Base-by-base conservation (phyloP, 2,888 invertebrate species). In the Netelia melanura region DNA sequence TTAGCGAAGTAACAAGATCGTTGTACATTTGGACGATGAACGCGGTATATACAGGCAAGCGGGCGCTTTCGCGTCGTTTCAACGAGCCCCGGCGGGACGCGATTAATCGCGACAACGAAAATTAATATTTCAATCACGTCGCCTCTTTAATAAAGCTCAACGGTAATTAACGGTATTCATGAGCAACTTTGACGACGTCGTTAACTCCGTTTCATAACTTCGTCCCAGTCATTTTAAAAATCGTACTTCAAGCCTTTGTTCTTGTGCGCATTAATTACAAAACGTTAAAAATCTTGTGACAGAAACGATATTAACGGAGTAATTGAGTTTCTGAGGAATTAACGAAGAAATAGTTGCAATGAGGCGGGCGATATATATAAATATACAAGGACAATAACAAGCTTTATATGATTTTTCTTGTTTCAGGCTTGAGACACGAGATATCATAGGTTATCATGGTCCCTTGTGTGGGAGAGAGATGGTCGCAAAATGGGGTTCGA, bases 51-150 rank as follows among this genome's bases (percentile, higher is more conserved):
- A 38, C 6, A 44, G 17, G 17, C 3, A 25, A 6, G 38, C 11
- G 48, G 10, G 30, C 11, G 9, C 6, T 38, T 6, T 38, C 14
- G 14, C 17, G 6, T 58, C 43, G 25, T 58, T 71, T 58, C 11
- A 58, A 58, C 17, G 5, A 58, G 11, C n/a, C 23, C 23, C 48
- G 8, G 14, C 14, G 48, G 48, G 1, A 14, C 11, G 14, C 14
- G 48, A 14, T 48, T 48, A 48, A 48, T 14, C 48, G 21, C 58
- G 58, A 58, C 58, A 21, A 21, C 2, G 58, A 23, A 58, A 44
- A 58, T 58, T 56, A 58, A 58, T 71, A 71, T 71, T 71, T 71
- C 58, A 58, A 71, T 58, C 71, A 43, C 56, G 56, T 58, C 43
- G 43, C 58, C 11, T 38, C 38, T 58, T 71, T 43, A 38, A 58